Evolutionary conservation across 2,113 vertebrate species (phyloP), one percentile per base, ranked within the genome.

Genomic region (Isurus oxyrinchus): DNA sequence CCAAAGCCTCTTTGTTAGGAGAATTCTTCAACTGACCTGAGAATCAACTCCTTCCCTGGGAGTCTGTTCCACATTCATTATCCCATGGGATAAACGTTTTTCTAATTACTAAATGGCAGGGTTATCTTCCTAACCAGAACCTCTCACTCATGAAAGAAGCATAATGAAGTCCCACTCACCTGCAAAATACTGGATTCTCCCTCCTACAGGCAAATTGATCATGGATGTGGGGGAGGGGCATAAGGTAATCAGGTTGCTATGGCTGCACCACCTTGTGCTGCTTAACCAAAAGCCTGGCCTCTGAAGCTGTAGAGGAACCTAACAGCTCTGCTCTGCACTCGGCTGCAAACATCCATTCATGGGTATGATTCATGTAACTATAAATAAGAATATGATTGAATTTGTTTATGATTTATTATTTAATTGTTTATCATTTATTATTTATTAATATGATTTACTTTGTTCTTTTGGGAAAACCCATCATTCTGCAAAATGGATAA

Each of bases 61-160:
- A 84, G 40, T 44, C 81, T 84, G 81, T 84, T 84, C 81, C 81
- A 84, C 81, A 44, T 84, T 49, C 81, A 84, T 49, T 84, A 84
- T 84, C 81, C 81, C 81, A 84, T 84, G 81, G 81, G 81, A 49
- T 84, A 84, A 84, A 84, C 40, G 81, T 44, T 84, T 84, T 49
- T 84, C 81, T 84, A 84, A 84, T 84, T 84, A 6, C 40, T 49
- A 84, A 84, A 84, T 84, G 40, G 81, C 81, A 84, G 81, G 81
- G 81, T 84, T 84, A 84, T 84, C 81, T 84, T 84, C 49, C 40
- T 44, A 84, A 84, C 81, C 81, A 84, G 81, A 84, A 84, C 81
- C 81, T 44, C 40, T 84, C 81, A 84, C 5, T n/a, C 81, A 84
- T 84, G 40, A 84, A 84, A 84, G 81, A 44, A 84, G 81, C 40